Evolutionary conservation across 2,888 invertebrate species (phyloP).

Genomic region (Agonum fuliginosum): DNA sequence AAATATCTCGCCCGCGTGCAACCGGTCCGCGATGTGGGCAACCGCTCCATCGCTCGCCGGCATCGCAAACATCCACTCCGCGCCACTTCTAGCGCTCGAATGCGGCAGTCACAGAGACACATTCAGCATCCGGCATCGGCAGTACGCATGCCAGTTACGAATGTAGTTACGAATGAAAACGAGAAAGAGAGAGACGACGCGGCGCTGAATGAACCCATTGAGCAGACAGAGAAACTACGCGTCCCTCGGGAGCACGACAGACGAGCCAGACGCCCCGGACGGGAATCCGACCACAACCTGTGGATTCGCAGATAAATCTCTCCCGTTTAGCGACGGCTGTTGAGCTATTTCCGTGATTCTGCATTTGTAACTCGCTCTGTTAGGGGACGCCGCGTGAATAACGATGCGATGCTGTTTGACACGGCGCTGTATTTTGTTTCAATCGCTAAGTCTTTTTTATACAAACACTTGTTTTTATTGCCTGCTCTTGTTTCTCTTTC

Average conservation of each 20-base stretch:
- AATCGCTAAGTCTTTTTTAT: conserved; percentile 29
- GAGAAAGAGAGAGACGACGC: conserved; percentile 45
- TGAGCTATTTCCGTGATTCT: conserved; percentile 63
- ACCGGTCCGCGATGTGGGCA: background rate
- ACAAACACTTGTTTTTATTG: conserved; percentile 26
- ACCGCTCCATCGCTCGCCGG: background rate
- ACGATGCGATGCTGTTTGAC: conserved; percentile 43
- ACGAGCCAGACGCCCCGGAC: conserved; percentile 67
- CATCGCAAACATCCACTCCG: conserved; percentile 16
- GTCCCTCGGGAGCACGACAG: conserved; percentile 36
- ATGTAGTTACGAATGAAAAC: conserved; percentile 62
- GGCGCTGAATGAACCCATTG: conserved; percentile 66
- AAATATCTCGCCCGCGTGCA: background rate
- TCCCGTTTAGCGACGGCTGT: conserved; percentile 58
- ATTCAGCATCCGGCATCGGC: conserved; percentile 56
- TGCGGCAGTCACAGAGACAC: conserved; percentile 55
- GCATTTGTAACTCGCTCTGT: conserved; percentile 65
- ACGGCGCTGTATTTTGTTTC: conserved; percentile 27
- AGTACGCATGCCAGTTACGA: conserved; percentile 70
- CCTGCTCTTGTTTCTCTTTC: conserved; percentile 15
- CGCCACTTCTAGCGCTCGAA: conserved; percentile 37
- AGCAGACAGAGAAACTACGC: conserved; percentile 69
- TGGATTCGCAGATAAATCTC: conserved; percentile 72
- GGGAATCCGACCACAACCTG: conserved; percentile 68
- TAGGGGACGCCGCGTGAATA: conserved; percentile 54